phyloP scores from a whole-genome alignment of 1,140 invertebrate species.

The Hylaeus volcanicus region DNA sequence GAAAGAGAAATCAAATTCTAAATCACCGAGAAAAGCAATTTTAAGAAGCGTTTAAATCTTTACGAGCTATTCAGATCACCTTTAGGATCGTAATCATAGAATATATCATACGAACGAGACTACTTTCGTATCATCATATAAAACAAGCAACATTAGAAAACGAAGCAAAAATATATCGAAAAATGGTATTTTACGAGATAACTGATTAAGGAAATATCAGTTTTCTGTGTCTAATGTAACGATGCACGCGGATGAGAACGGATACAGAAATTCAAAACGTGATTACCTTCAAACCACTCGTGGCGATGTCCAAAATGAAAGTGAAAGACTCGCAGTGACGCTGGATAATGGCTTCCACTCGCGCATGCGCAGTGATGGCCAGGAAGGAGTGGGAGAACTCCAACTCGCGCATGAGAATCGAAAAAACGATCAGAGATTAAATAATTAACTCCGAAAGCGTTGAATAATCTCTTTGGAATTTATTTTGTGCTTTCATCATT shows the following conservation, averaged over 20 bases:
- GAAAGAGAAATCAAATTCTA: constrained; percentile 30
- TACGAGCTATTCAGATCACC: constrained; percentile 50
- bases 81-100: constrained; percentile 60
- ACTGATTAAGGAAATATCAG: neutral
- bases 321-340: neutral
- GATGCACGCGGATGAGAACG: constrained; percentile 11
- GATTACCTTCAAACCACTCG: neutral
- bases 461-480: too few relatives aligned
- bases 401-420: too few relatives aligned
- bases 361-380: too few relatives aligned
- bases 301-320: neutral
- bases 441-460: too few relatives aligned
- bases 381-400: too few relatives aligned
- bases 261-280: constrained; percentile 1
- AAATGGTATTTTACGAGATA: neutral
- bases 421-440: too few relatives aligned
- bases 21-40: neutral
- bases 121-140: constrained; percentile 60
- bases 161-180: constrained; percentile 40
- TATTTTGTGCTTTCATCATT: too few relatives aligned
- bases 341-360: too few relatives aligned
- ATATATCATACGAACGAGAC: constrained; percentile 72
- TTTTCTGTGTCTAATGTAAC: neutral
- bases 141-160: neutral
- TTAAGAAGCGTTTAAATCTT: neutral